These are phyloP conservation scores for Myiotriccus ornatus DNA, from an alignment of 2,797 vertebrate species.

Conservation along the genomic window DNA sequence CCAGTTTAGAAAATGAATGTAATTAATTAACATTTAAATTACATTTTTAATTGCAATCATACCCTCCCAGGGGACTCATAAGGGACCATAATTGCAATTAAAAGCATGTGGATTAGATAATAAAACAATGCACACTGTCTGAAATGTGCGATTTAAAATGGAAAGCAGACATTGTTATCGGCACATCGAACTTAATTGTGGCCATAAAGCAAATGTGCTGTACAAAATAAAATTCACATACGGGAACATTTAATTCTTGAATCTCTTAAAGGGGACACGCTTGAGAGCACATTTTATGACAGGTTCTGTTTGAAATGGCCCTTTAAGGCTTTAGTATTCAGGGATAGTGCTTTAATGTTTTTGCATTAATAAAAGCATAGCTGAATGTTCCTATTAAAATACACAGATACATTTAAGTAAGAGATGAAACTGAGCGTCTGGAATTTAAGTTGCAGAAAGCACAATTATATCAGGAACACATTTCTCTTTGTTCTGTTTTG, in stretches of 20 bases:
- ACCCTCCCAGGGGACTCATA: constrained; percentile 88
- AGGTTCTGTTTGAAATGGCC: constrained; percentile 80
- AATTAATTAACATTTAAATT: constrained; percentile 99
- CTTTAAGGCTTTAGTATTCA: constrained; percentile 81
- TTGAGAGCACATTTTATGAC: constrained; percentile 85
- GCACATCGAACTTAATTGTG: constrained; percentile 87
- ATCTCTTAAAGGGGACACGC: constrained; percentile 86
- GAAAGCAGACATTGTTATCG: constrained; percentile 88
- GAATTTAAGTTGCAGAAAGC: constrained; percentile 73
- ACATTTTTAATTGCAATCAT: constrained; percentile 98
- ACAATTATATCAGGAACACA: constrained; percentile 68
- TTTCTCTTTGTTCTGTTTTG: constrained; percentile 66
- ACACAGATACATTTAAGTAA: constrained; percentile 83
- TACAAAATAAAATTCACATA: constrained; percentile 87
- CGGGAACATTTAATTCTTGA: constrained; percentile 86
- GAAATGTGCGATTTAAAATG: constrained; percentile 87
- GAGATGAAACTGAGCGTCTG: constrained; percentile 75
- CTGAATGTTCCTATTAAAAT: constrained; percentile 81
- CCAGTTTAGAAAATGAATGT: constrained; percentile 91
- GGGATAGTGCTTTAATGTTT: constrained; percentile 81
- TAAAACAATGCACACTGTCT: constrained; percentile 87
- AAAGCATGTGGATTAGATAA: constrained; percentile 94
- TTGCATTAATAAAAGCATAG: constrained; percentile 82
- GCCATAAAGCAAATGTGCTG: constrained; percentile 88
- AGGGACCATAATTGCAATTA: constrained; percentile 95